Percentiles rank a stretch among this genome's conserved stretches.
Evolutionary conservation across 1,140 invertebrate species (phyloP).

Genomic region (Anagrus nilaparvatae): DNA sequence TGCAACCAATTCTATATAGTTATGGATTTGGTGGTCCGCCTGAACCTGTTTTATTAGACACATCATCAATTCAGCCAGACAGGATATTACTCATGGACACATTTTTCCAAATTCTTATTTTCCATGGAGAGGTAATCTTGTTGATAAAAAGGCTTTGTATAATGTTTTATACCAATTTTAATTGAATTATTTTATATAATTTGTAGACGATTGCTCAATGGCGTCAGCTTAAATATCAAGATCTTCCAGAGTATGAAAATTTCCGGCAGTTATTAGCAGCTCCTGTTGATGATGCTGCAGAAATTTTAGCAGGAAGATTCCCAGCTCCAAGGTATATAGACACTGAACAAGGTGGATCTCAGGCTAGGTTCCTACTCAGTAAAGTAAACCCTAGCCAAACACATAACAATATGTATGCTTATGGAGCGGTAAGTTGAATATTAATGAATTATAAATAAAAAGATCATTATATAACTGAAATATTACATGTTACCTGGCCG

Average conservation of each 20-base stretch:
- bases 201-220: slow-evolving; percentile 90
- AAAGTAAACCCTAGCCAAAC: slow-evolving; percentile 99
- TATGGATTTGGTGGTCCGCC: slow-evolving; percentile 97
- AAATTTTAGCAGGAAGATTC: slow-evolving; percentile 90
- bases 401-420: slow-evolving; percentile 98
- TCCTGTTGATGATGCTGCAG: slow-evolving; percentile 93
- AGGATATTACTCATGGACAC: slow-evolving; percentile 98
- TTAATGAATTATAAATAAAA: too few relatives aligned
- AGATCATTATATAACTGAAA: slow-evolving; percentile 9
- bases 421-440: slow-evolving; percentile 71
- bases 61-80: slow-evolving; percentile 94
- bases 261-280: slow-evolving; percentile 93
- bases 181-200: slow-evolving; percentile 3
- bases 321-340: slow-evolving; percentile 98
- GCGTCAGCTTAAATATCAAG: slow-evolving; percentile 89
- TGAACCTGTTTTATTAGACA: slow-evolving; percentile 94
- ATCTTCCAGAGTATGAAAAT: slow-evolving; percentile 94
- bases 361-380: slow-evolving; percentile 94
- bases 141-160: too few relatives aligned
- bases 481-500: slow-evolving; percentile 9
- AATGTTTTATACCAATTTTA: too few relatives aligned
- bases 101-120: slow-evolving; percentile 99
- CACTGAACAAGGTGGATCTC: slow-evolving; percentile 94
- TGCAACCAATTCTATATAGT: slow-evolving; percentile 96
- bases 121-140: slow-evolving; percentile 85